Conservation (phyloP, 2,888 invertebrate genomes). For the Euspilapteryx auroguttella region DNA sequence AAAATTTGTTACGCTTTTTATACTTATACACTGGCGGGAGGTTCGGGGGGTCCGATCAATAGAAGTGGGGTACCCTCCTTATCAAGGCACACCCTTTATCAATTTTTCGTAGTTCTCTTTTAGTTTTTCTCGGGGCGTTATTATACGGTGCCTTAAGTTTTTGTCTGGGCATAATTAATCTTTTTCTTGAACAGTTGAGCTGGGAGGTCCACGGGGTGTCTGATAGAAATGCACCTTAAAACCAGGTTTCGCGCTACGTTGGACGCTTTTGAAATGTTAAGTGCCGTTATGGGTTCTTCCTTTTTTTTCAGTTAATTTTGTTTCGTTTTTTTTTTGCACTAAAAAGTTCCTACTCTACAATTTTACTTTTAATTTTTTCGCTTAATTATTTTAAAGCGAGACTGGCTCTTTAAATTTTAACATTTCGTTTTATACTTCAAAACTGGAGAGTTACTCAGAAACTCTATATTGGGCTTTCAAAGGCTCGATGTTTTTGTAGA, state of each 20-base stretch:
- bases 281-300: slow-evolving; percentile 3
- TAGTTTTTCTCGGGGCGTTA: slow-evolving; percentile 23
- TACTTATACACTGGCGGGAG: slow-evolving; percentile 44
- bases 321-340: not conserved
- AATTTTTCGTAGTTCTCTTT: slow-evolving; percentile 42
- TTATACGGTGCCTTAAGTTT: slow-evolving; percentile 26
- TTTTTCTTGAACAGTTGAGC: slow-evolving; percentile 1
- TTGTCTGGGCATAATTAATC: slow-evolving; percentile 9
- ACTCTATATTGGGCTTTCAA: too few species aligned
- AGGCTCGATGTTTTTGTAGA: too few species aligned
- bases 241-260: slow-evolving; percentile 3
- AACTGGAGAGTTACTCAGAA: too few species aligned
- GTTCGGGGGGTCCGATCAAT: slow-evolving; percentile 36
- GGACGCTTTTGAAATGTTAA: slow-evolving; percentile 4
- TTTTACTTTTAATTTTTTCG: too few species aligned
- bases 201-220: not conserved
- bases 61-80: slow-evolving; percentile 14
- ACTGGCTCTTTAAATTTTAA: not conserved
- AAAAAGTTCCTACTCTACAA: too few species aligned
- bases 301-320: not conserved
- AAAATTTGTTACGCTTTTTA: slow-evolving; percentile 63
- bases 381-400: not conserved
- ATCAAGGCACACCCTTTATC: slow-evolving; percentile 34
- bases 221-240: slow-evolving; percentile 4
- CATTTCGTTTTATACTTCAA: too few species aligned